Evolutionary conservation across 2,797 vertebrate genomes (phyloP).

Genomic region (Gymnothorax reevesii): DNA sequence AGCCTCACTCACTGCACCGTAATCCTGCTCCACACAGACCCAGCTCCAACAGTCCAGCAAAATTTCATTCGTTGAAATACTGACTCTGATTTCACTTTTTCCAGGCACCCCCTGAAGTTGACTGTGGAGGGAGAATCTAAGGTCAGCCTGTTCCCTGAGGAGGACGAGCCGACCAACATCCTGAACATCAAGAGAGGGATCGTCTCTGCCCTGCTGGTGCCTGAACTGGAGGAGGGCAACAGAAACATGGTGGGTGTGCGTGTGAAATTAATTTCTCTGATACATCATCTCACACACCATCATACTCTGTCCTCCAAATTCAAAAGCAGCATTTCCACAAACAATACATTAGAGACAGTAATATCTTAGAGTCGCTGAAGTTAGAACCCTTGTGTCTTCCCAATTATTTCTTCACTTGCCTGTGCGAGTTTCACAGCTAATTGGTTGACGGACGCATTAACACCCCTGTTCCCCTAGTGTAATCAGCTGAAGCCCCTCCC

Average conservation of each 20-base stretch:
- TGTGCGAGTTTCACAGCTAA: no score
- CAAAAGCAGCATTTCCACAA: not conserved
- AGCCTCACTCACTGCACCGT: not conserved
- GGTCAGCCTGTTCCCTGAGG: conserved; percentile 79
- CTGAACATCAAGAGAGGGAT: conserved; percentile 94
- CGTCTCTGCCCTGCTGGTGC: conserved; percentile 83
- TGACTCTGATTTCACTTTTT: not conserved
- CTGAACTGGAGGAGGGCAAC: conserved; percentile 69
- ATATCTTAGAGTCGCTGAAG: not conserved
- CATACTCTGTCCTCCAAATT: not conserved
- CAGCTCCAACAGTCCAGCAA: not conserved
- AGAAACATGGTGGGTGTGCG: conserved; percentile 61
- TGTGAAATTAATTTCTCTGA: not conserved
- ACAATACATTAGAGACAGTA: not conserved
- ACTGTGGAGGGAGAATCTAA: conserved; percentile 64
- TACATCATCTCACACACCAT: not conserved
- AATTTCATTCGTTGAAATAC: not conserved
- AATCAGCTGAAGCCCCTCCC: no score
- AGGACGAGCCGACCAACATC: conserved; percentile 78
- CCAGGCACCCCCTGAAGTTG: conserved; percentile 68
- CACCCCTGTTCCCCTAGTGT: no score
- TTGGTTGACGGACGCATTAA: no score
- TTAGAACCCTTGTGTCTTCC: no score
- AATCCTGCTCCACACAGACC: conserved; percentile 24
- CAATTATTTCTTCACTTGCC: no score